Conservation (phyloP, 2,888 invertebrate species). For the Eristalinus sepulchralis region DNA sequence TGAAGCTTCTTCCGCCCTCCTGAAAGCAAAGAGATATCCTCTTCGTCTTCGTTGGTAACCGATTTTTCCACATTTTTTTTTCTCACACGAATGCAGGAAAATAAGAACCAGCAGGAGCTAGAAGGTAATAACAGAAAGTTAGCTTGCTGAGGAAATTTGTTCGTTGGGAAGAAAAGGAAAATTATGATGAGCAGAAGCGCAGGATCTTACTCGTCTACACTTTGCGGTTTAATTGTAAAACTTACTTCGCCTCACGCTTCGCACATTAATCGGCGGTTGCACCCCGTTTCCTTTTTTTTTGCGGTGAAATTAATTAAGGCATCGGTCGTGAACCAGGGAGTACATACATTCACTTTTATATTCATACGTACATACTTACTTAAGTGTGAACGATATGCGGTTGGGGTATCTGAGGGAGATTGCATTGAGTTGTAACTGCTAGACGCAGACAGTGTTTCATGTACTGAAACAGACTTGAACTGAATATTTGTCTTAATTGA, state of each 20-base stretch:
- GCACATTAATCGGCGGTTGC: not conserved
- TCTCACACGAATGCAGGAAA: slow-evolving; percentile 41
- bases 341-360: not conserved
- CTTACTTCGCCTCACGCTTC: not conserved
- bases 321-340: not conserved
- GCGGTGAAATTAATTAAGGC: not conserved
- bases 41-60: slow-evolving; percentile 57
- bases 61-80: slow-evolving; percentile 13
- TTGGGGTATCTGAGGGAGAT: not conserved
- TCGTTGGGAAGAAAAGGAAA: slow-evolving; percentile 27
- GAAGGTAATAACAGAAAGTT: slow-evolving; percentile 52
- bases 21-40: slow-evolving; percentile 26
- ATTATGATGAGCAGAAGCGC: slow-evolving; percentile 21
- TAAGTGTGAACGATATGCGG: not conserved
- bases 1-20: slow-evolving; percentile 35
- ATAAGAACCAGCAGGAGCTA: slow-evolving; percentile 43
- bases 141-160: slow-evolving; percentile 2
- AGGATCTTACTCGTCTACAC: not conserved
- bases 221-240: not conserved
- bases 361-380: not conserved
- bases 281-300: not conserved
- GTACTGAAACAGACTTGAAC: not conserved
- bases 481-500: not conserved
- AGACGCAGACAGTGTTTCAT: not conserved
- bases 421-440: not conserved